Percentiles rank a stretch among this genome's conserved stretches.
phyloP scores from a whole-genome alignment of 2,888 invertebrate genomes.

The Invenusta paracnida region DNA sequence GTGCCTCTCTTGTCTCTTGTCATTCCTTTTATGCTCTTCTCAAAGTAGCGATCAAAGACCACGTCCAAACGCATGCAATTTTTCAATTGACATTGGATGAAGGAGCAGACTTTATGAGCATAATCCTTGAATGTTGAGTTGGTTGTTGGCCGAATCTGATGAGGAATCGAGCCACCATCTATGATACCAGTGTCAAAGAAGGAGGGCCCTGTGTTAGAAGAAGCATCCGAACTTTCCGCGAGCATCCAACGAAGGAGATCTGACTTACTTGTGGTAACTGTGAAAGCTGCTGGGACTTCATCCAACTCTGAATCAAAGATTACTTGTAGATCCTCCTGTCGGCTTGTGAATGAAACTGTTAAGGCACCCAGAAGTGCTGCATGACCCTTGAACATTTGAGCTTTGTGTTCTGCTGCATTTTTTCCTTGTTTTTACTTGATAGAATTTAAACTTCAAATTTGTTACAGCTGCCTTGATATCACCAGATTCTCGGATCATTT shows the following conservation, averaged over 20 bases:
- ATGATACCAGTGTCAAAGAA: neutral
- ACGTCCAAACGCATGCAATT: neutral
- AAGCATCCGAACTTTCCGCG: neutral
- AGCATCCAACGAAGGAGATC: neutral
- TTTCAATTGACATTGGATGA: neutral
- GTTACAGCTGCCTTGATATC: neutral
- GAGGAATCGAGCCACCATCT: neutral
- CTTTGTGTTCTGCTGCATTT: neutral
- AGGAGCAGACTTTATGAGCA: neutral
- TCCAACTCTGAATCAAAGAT: neutral
- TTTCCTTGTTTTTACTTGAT: neutral
- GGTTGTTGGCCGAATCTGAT: neutral
- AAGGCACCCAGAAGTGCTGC: neutral
- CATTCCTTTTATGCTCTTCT: neutral
- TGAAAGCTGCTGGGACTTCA: neutral
- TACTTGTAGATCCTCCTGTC: neutral
- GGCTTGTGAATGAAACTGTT: neutral
- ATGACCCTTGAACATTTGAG: neutral
- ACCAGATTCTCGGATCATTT: conserved; percentile 10
- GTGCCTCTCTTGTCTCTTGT: conserved; percentile 25
- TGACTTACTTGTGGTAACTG: neutral
- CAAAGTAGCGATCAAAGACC: neutral
- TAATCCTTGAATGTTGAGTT: neutral
- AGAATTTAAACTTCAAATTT: neutral
- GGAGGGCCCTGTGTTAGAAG: neutral